Base-by-base conservation (phyloP, 2,797 vertebrate genomes). In the Chanos chanos region DNA sequence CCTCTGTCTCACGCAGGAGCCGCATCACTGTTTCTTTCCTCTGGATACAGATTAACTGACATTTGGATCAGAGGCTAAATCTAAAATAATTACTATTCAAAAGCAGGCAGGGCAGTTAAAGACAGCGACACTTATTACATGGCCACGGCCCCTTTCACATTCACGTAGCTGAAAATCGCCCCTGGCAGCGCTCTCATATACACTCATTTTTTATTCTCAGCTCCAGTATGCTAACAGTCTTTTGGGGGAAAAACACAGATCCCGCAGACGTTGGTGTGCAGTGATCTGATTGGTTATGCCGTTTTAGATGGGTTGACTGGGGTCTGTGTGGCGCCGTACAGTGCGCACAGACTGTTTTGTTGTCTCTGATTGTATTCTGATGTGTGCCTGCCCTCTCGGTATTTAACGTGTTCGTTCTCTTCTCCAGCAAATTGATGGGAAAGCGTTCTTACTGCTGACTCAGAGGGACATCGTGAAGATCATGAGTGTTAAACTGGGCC, bases 381-480 rank as follows among this genome's bases (percentile, higher is more conserved):
- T 22, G 4, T 50, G 40, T 50, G 22, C 12, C 10, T 39, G 28
- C n/a, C 2, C 2, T 22, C n/a, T 22, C 12, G 19, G 8, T 34
- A 36, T n/a, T n/a, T 66, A 45, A 66, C 40, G 12, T n/a, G 6
- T n/a, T 7, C 9, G 16, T 5, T 66, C 33, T 49, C 15, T 47
- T 53, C 66, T 52, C 22, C 63, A 98, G 95, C 92, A 94, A 87
- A 95, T 96, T 2, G 93, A 96, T 1, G 93, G 94, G 1, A 91
- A 93, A 70, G 93, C 94, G 44, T 94, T 98, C 61, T 89, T 97
- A 6, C 91, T 97, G 22, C 91, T 96, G 66, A 94, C 93, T n/a
- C 94, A 94, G 67, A 83, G 66, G 0, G 95, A 97, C 83, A 92
- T 95, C 0, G 85, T 95, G 53, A 92, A 92, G 85, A 93, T 96